Evolutionary conservation across 2,888 invertebrate species (phyloP), one percentile per base, ranked within the genome.

Genomic region (Dendrolimus pini): DNA sequence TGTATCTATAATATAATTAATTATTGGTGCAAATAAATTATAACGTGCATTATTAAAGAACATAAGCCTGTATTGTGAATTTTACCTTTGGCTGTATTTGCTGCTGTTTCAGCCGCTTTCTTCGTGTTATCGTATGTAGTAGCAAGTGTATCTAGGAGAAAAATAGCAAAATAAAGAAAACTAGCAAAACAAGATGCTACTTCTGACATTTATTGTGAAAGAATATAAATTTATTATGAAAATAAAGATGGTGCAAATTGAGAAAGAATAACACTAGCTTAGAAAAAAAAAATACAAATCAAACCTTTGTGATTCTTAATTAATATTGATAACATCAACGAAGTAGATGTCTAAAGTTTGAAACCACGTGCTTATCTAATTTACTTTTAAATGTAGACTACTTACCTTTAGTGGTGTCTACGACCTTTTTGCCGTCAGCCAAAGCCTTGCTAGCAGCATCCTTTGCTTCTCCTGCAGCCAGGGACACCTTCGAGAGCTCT

Each of bases 351-450:
- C 6, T 30, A 6, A 6, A 30, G 30, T 30, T 3, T 30, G 6
- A 30, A 30, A 6, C 30, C 30, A 30, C 6, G 30, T 0, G 30
- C 30, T 30, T 30, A 30, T 30, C 6, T 30, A 18, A 18, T 18
- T 18, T 18, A 18, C 18, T 18, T 18, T 1, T 18, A 30, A 30
- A 30, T 30, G 6, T 30, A 9, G 47, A 10, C 6, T 10, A 47
- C 71, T 67, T 74, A 89, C 89, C 89, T 85, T 85, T 89, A 61
- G 89, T 86, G 41, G 85, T 83, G 63, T 90, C 89, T 41, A 91
- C 75, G 63, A 82, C 90, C 64, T 88, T 89, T 80, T 88, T 91
- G 55, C 91, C 88, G 65, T 91, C 91, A 60, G 88, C 88, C 1
- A 89, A 73, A 0, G 89, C 91, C 65, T 77, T 83, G 75, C 65